Percentiles rank a stretch among this genome's conserved stretches.
phyloP scores from a whole-genome alignment of 2,888 invertebrate species.

The Luffia ferchaultella region DNA sequence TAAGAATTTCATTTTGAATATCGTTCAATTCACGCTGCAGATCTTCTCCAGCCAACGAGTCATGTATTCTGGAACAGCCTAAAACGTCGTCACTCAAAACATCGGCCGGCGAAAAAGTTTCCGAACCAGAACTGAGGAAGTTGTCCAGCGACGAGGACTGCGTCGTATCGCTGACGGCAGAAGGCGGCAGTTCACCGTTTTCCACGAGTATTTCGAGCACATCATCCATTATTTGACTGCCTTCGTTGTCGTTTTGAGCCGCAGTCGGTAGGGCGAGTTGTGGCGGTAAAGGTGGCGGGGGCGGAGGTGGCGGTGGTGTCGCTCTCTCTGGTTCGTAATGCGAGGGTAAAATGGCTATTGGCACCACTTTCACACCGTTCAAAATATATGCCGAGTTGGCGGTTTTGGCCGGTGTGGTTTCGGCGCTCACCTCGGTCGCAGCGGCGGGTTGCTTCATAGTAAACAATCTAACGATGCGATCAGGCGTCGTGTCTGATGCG shows the following conservation, averaged over 20 bases:
- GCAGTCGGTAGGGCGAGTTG: slow-evolving; percentile 28
- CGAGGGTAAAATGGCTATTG: slow-evolving; percentile 55
- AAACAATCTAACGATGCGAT: slow-evolving; percentile 38
- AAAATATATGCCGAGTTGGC: slow-evolving; percentile 68
- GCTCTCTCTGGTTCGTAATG: slow-evolving; percentile 47
- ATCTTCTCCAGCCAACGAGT: slow-evolving; percentile 46
- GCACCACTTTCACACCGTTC: slow-evolving; percentile 67
- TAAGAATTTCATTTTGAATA: slow-evolving; percentile 54
- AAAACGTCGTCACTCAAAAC: slow-evolving; percentile 1
- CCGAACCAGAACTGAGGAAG: slow-evolving; percentile 24
- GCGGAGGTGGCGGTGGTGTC: slow-evolving; percentile 34
- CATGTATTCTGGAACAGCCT: slow-evolving; percentile 32
- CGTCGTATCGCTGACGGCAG: slow-evolving; percentile 76
- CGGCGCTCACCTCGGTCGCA: slow-evolving; percentile 18
- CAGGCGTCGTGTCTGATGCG: slow-evolving; percentile 30
- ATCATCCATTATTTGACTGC: slow-evolving; percentile 90
- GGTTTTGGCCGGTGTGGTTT: slow-evolving; percentile 24
- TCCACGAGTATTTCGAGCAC: slow-evolving; percentile 93
- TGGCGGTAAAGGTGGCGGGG: slow-evolving; percentile 24
- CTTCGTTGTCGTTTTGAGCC: slow-evolving; percentile 37
- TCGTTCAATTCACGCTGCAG: slow-evolving; percentile 49
- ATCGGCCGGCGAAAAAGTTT: slow-evolving; percentile 28
- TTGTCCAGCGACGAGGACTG: slow-evolving; percentile 46
- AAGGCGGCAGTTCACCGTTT: slow-evolving; percentile 90
- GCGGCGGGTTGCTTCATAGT: slow-evolving; percentile 33